phyloP scores from a whole-genome alignment of 1,140 invertebrate genomes.

The Drosophila fuyamai region DNA sequence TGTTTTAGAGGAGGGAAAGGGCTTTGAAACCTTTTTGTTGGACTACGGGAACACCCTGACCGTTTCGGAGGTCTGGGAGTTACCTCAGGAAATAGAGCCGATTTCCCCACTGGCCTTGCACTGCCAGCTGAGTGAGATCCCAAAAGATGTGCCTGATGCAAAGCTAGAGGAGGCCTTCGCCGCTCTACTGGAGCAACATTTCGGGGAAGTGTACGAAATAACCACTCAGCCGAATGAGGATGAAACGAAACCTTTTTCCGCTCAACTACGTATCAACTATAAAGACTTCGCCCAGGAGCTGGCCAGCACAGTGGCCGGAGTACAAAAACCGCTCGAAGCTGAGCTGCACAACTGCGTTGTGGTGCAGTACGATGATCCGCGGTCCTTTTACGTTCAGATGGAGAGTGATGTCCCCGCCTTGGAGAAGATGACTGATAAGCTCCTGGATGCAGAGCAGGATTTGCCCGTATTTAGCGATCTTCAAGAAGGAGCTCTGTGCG shows the following conservation, averaged over 20 bases:
- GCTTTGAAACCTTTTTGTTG: slow-evolving; percentile 88
- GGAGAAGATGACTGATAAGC: slow-evolving; percentile 86
- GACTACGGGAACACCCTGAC: slow-evolving; percentile 90
- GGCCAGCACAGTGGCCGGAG: slow-evolving; percentile 61
- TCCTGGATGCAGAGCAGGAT: slow-evolving; percentile 86
- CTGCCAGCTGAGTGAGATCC: slow-evolving; percentile 85
- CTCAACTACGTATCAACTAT: slow-evolving; percentile 65
- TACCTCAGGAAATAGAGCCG: slow-evolving; percentile 87
- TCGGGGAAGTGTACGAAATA: slow-evolving; percentile 77
- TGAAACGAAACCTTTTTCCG: slow-evolving; percentile 9
- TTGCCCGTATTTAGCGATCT: slow-evolving; percentile 85
- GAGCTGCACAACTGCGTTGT: slow-evolving; percentile 85
- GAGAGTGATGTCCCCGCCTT: slow-evolving; percentile 86
- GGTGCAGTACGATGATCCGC: slow-evolving; percentile 86
- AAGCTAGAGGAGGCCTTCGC: slow-evolving; percentile 64
- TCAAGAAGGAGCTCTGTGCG: slow-evolving; percentile 86
- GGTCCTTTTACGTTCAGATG: slow-evolving; percentile 89
- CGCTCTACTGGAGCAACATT: slow-evolving; percentile 67
- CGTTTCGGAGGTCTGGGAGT: slow-evolving; percentile 86
- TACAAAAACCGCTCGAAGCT: slow-evolving; percentile 61
- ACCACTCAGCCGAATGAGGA: slow-evolving; percentile 41
- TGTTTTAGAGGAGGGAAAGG: slow-evolving; percentile 85
- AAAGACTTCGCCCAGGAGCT: slow-evolving; percentile 74
- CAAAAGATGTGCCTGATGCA: slow-evolving; percentile 37
- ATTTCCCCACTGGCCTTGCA: slow-evolving; percentile 87